Conservation (phyloP, 2,888 invertebrate genomes). For the Tachina grossa region DNA sequence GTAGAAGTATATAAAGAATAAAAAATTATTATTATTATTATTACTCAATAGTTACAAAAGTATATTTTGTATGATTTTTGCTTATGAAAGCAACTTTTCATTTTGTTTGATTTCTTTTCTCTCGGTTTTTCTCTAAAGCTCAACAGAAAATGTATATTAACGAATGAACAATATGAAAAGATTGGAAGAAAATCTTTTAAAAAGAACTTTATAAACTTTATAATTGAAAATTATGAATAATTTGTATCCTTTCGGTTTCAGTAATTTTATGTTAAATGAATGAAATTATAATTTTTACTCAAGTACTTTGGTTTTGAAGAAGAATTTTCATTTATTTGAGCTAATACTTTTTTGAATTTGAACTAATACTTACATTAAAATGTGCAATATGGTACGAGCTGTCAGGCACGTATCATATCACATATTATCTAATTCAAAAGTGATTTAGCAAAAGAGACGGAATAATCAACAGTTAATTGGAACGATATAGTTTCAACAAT, state of each 20-base stretch:
- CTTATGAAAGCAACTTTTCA: constrained; percentile 53
- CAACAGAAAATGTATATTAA: constrained; percentile 17
- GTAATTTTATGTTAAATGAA: constrained; percentile 27
- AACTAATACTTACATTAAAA: too few species aligned
- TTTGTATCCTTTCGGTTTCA: constrained; percentile 11
- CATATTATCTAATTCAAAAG: too few species aligned
- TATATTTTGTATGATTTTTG: constrained; percentile 59
- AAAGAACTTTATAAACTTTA: constrained; percentile 58
- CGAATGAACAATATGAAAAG: constrained; percentile 1
- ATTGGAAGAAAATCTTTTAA: constrained; percentile 33
- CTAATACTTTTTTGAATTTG: too few species aligned
- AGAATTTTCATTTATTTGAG: not conserved
- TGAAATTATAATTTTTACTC: not conserved
- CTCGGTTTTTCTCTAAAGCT: not conserved
- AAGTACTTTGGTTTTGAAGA: not conserved
- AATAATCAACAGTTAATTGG: too few species aligned
- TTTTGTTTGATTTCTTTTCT: constrained; percentile 35
- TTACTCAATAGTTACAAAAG: constrained; percentile 63
- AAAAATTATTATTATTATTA: constrained; percentile 61
- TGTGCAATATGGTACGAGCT: too few species aligned
- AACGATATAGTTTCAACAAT: too few species aligned
- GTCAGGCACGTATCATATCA: too few species aligned
- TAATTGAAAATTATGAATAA: constrained; percentile 62
- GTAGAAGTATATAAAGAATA: constrained; percentile 50
- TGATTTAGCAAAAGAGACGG: too few species aligned